Evolutionary conservation across 1,140 invertebrate genomes (phyloP), one percentile per base, ranked within the genome.

Genomic region (Patella vulgata): DNA sequence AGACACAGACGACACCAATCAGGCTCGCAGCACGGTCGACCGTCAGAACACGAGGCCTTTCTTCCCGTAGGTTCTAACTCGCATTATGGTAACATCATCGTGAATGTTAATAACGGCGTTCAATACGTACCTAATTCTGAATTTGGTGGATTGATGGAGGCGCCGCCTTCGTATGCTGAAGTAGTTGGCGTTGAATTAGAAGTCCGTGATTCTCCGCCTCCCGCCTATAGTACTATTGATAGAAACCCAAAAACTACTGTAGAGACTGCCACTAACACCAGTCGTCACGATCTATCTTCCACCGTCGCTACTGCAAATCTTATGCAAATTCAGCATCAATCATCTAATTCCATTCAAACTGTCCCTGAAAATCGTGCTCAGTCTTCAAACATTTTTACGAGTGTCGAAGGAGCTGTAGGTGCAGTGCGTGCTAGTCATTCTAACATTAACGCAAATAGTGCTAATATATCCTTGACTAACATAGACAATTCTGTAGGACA

Each of bases 221-320:
- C 79, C 6, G 68, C 72, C 14, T 81, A 81, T 57, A 81, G 79
- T 52, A 81, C 79, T n/a, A 68, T 81, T 47, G 79, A 81, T 55
- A 68, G 73, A 42, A 64, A 68, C 42, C 66, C 66, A 21, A 31
- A 65, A 17, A 60, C 55, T n/a, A 52, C n/a, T n/a, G n/a, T n/a
- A n/a, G n/a, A 59, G 14, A 25, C 42, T 23, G 52, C 50, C 6
- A 42, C 19, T 30, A 46, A 52, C 23, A 43, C 51, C 33, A 42
- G 53, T 23, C 17, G 46, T 21, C 19, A 52, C n/a, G 53, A 33
- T 23, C 33, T n/a, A 17, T 27, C 40, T 27, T 47, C 47, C 52
- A 30, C 36, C 21, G 43, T 31, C 19, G 23, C 46, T 21, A 42
- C 30, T 55, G 39, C 60, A 12, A 42, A 31, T 23, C 56, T n/a